Percentiles rank a stretch among this genome's conserved stretches.
Evolutionary conservation across 2,888 invertebrate genomes (phyloP).

Genomic region (Eupithecia subfuscata): DNA sequence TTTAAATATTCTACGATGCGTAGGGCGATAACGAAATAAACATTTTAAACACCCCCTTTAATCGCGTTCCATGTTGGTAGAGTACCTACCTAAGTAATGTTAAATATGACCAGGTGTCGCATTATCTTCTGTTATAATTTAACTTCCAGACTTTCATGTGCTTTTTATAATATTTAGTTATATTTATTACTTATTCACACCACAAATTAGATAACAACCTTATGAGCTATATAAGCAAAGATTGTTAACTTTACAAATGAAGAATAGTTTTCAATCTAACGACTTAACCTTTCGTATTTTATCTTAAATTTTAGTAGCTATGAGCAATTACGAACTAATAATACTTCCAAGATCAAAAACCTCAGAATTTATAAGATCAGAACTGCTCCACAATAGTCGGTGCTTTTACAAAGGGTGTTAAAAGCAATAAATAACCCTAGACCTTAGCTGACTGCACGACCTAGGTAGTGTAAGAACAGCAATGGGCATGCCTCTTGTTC

Average conservation of each 20-base stretch:
- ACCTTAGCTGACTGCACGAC: slow-evolving; percentile 33
- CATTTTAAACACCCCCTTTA: neutral
- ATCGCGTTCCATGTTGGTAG: neutral
- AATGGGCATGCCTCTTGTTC: slow-evolving; percentile 27
- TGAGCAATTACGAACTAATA: neutral
- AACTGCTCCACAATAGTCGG: slow-evolving; percentile 12
- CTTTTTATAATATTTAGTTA: neutral
- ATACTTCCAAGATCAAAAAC: neutral
- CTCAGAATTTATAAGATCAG: neutral
- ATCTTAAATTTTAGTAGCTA: neutral
- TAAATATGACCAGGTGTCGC: slow-evolving; percentile 8
- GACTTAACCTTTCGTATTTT: neutral
- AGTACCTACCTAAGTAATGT: neutral
- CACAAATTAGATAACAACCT: neutral
- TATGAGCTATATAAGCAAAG: neutral
- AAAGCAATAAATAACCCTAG: slow-evolving; percentile 36
- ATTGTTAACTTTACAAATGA: neutral
- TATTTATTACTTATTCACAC: neutral
- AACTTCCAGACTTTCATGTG: neutral
- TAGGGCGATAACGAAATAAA: neutral
- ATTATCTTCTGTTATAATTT: neutral
- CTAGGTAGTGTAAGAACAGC: slow-evolving; percentile 30
- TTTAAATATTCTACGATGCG: neutral
- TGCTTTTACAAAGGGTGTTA: slow-evolving; percentile 15
- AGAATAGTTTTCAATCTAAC: neutral